Evolutionary conservation across 2,888 invertebrate species (phyloP).

Genomic region (Yponomeuta plumbellus): DNA sequence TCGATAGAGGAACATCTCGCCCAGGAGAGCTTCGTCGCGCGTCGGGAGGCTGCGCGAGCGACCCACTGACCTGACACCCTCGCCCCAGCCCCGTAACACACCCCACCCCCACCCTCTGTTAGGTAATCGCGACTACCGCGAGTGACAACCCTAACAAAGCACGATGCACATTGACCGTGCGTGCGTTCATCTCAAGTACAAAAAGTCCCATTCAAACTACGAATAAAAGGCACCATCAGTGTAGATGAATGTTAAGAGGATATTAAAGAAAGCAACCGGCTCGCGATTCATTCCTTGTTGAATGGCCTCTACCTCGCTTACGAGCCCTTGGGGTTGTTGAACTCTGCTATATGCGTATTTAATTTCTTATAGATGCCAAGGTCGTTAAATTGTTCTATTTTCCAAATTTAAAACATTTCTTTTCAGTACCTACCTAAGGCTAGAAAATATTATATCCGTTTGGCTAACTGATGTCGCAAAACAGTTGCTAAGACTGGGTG

Average conservation of each 20-base stretch:
- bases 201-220: slow-evolving; percentile 10
- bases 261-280: slow-evolving; percentile 5
- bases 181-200: slow-evolving; percentile 26
- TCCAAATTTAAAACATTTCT: not conserved
- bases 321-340: not conserved
- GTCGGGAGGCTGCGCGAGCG: slow-evolving; percentile 75
- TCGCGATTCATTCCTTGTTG: not conserved
- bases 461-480: slow-evolving; percentile 5
- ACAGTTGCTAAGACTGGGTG: not conserved
- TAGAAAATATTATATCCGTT: not conserved
- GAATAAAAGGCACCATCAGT: not conserved
- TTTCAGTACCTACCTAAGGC: not conserved
- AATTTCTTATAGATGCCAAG: not conserved
- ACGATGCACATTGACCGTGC: slow-evolving; percentile 31
- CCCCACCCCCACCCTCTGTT: slow-evolving; percentile 26
- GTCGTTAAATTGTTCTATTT: not conserved
- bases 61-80: slow-evolving; percentile 78
- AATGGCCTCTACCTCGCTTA: not conserved
- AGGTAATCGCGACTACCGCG: slow-evolving; percentile 24
- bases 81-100: slow-evolving; percentile 39
- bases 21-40: slow-evolving; percentile 47
- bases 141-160: slow-evolving; percentile 44
- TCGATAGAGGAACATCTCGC: slow-evolving; percentile 73
- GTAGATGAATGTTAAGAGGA: not conserved
- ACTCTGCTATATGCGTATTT: not conserved